These are phyloP conservation scores for Eupelmus urozonus DNA, from an alignment of 2,888 invertebrate genomes.

Conservation along the genomic window DNA sequence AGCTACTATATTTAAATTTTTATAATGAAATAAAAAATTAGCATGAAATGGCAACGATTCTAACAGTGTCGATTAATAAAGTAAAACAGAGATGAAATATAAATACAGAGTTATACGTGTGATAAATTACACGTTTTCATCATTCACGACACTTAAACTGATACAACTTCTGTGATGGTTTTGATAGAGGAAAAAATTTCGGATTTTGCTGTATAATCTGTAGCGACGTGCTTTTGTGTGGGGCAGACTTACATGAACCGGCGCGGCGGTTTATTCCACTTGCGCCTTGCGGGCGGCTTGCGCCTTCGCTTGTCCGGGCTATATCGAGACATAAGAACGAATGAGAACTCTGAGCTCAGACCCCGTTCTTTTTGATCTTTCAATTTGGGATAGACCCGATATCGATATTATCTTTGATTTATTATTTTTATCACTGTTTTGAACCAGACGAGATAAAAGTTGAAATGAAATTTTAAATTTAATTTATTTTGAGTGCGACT, in stretches of 20 bases:
- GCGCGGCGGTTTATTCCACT: conserved; percentile 77
- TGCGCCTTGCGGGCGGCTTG: conserved; percentile 68
- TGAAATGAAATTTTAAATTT: background rate
- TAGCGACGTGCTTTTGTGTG: conserved; percentile 26
- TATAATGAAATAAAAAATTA: no score
- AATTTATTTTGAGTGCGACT: background rate
- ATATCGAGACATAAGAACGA: conserved; percentile 67
- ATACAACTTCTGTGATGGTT: background rate
- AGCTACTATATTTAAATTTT: no score
- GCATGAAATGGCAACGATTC: background rate
- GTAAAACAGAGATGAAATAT: conserved; percentile 10
- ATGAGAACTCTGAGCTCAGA: conserved; percentile 29
- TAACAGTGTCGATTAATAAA: conserved; percentile 32
- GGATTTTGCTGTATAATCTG: background rate
- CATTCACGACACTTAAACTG: conserved; percentile 40
- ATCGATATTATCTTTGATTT: background rate
- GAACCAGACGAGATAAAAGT: background rate
- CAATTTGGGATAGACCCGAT: background rate
- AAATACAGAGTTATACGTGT: conserved; percentile 30
- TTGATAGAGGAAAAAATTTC: no score
- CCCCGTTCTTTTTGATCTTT: background rate
- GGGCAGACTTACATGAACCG: conserved; percentile 76
- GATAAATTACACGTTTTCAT: conserved; percentile 19
- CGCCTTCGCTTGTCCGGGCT: conserved; percentile 76
- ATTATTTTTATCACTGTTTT: background rate